Percentiles rank a stretch among this genome's conserved stretches.
These are phyloP conservation scores for Hydrotaea cyrtoneurina DNA, from an alignment of 2,888 invertebrate species.

Conservation along the genomic window DNA sequence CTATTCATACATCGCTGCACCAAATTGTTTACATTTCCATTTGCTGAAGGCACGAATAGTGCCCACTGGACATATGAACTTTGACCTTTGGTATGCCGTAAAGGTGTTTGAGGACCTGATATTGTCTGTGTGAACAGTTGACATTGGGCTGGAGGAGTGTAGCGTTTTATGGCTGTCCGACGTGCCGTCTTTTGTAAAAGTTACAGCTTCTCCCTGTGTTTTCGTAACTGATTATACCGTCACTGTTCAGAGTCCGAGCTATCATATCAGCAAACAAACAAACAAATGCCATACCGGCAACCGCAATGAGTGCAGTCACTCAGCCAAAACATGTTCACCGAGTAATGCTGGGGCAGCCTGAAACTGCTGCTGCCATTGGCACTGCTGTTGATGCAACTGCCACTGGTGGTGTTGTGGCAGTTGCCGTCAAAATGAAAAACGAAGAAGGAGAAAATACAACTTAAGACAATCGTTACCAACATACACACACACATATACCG, in stretches of 20 bases:
- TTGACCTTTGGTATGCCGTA: too few species aligned
- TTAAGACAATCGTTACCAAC: conserved; percentile 22
- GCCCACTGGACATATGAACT: too few species aligned
- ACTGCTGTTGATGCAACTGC: neutral
- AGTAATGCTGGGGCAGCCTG: conserved; percentile 27
- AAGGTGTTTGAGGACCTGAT: too few species aligned
- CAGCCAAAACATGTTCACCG: conserved; percentile 63
- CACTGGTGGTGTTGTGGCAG: conserved; percentile 28
- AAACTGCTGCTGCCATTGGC: conserved; percentile 24
- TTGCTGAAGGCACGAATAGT: too few species aligned
- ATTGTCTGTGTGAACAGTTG: too few species aligned
- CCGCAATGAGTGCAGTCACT: conserved; percentile 67
- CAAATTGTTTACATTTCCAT: too few species aligned
- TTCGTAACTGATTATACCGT: neutral
- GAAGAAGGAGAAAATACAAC: conserved; percentile 1
- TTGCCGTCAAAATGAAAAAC: conserved; percentile 15
- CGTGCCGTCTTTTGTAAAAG: too few species aligned
- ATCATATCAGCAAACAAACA: conserved; percentile 17
- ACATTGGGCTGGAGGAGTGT: too few species aligned
- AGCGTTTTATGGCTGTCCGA: too few species aligned
- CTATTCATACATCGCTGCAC: too few species aligned
- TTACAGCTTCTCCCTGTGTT: neutral
- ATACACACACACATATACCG: neutral
- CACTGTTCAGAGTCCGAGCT: conserved; percentile 17
- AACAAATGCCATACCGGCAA: conserved; percentile 36